Evolutionary conservation across 1,140 invertebrate genomes (phyloP).

Genomic region (Wiebesia pumilae): DNA sequence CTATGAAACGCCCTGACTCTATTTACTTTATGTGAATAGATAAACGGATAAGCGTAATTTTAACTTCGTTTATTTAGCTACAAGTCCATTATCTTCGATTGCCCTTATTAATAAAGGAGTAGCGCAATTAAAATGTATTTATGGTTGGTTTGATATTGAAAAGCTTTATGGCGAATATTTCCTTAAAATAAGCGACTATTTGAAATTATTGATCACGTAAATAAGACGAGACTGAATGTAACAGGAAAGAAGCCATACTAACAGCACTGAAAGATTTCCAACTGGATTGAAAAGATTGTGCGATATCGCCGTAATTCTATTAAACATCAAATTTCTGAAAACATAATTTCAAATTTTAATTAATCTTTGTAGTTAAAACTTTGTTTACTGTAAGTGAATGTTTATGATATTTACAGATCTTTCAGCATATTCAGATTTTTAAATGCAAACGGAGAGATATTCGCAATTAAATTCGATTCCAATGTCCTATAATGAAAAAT

Average conservation of each 20-base stretch:
- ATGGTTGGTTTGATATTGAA: not conserved
- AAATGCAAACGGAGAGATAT: slow-evolving; percentile 72
- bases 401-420: slow-evolving; percentile 75
- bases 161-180: too few species aligned
- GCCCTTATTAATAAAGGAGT: not conserved
- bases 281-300: slow-evolving; percentile 60
- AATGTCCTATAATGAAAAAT: slow-evolving; percentile 61
- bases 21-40: not conserved
- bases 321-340: slow-evolving; percentile 57
- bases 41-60: not conserved
- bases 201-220: not conserved
- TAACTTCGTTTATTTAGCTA: not conserved
- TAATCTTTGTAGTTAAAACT: not conserved
- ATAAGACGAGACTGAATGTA: not conserved
- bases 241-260: slow-evolving; percentile 56
- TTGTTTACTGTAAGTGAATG: not conserved
- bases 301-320: slow-evolving; percentile 60
- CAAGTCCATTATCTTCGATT: not conserved
- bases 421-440: slow-evolving; percentile 69
- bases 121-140: not conserved
- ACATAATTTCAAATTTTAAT: not conserved
- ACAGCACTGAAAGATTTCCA: slow-evolving; percentile 66
- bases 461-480: slow-evolving; percentile 66
- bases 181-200: not conserved
- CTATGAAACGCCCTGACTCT: not conserved